phyloP scores from a whole-genome alignment of 2,888 invertebrate species.

The Latrodectus hesperus region DNA sequence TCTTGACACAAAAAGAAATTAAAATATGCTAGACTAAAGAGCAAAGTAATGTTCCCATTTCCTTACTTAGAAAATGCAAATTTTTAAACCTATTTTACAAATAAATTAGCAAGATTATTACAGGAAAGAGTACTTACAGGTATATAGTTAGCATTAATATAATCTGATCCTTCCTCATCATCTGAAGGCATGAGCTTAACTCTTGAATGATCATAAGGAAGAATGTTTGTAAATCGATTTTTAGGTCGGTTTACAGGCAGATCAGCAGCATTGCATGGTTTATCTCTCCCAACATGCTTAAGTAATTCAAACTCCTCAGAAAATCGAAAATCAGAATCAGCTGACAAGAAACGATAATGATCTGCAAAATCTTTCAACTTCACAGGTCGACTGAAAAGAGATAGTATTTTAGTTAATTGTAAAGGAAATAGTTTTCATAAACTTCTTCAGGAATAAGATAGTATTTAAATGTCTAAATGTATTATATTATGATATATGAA shows the following conservation, averaged over 20 bases:
- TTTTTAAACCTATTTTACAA: too few relatives aligned
- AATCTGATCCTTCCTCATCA: conserved; percentile 96
- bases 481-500: too few relatives aligned
- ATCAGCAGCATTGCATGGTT: conserved; percentile 93
- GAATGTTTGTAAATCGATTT: conserved; percentile 98
- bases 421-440: background rate
- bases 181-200: conserved; percentile 95
- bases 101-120: too few relatives aligned
- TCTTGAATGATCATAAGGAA: conserved; percentile 97
- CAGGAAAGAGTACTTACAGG: conserved; percentile 79
- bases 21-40: too few relatives aligned
- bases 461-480: too few relatives aligned
- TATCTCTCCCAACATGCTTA: conserved; percentile 94
- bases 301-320: conserved; percentile 99
- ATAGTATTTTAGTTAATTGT: background rate
- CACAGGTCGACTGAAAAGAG: conserved; percentile 76
- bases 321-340: conserved; percentile 97
- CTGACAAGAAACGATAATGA: conserved; percentile 95
- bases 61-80: too few relatives aligned
- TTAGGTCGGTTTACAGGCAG: conserved; percentile 96
- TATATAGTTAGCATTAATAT: conserved; percentile 97
- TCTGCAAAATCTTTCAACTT: conserved; percentile 90
- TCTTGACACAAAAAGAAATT: too few relatives aligned
- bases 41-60: too few relatives aligned
- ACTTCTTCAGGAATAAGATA: background rate